Base-by-base conservation (phyloP, 2,888 invertebrate species). In the Apamea anceps region DNA sequence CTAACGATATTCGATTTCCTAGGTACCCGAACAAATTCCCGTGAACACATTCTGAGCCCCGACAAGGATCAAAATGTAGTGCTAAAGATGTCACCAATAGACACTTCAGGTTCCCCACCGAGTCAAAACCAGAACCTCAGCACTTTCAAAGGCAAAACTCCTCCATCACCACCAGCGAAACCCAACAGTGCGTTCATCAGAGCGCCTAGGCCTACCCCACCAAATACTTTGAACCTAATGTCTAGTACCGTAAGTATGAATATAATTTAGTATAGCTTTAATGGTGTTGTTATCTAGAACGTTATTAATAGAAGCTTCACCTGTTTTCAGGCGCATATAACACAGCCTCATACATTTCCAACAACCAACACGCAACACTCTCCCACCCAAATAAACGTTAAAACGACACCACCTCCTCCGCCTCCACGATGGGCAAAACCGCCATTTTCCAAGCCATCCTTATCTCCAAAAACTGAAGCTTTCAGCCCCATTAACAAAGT, bases 401-500 rank as follows among this genome's bases (percentile, higher is more conserved):
- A 97, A 93, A 97, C 95, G 71, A 98, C 98, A 57, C 98, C 99
- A 2, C 99, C 99, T 12, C 98, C 98, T 0, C 99, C 99, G 0
- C 99, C 99, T 0, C 98, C 98, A 25, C 97, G 99, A 90, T 99
- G 99, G 98, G 98, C 98, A 0, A 99, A 99, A 93, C 98, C 98
- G 0, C 97, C 97, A 4, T 97, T 97, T 45, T 96, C 97, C 48
- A 97, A 97, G 87, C 95, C 95, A 84, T 95, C 96, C 75, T 84
- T 96, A 79, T 97, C 97, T 37, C 96, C 97, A n/a, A 95, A 96
- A 91, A 94, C 94, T 79, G 97, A 97, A 84, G 92, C 95, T 92
- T 97, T 97, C 90, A 96, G 94, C 84, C 96, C 97, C 12, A 95
- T 96, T 94, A 96, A 96, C 92, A 96, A 95, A 88, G 90, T 94